Evolutionary conservation across 2,888 invertebrate species (phyloP).

Genomic region (Rhyacophila evoluta): DNA sequence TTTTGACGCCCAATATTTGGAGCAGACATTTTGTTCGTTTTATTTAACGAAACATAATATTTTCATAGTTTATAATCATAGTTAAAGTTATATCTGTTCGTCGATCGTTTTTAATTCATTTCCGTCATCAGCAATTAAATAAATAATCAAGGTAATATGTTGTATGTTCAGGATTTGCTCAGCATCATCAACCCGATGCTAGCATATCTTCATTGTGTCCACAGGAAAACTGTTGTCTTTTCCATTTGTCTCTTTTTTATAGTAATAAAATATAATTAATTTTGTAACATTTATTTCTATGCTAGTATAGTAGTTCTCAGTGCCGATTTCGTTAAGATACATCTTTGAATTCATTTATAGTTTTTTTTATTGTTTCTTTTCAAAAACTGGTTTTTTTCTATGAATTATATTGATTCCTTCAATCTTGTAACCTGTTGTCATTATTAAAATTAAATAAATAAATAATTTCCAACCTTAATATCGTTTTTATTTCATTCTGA

Average conservation of each 20-base stretch:
- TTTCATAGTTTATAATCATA: not conserved
- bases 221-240: not conserved
- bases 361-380: not conserved
- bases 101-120: too few relatives aligned
- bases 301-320: not conserved
- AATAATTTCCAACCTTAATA: not conserved
- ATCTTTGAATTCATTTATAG: not conserved
- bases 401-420: not conserved
- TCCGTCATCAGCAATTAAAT: too few relatives aligned
- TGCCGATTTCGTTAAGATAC: not conserved
- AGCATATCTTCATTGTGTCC: too few relatives aligned
- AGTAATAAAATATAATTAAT: not conserved
- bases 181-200: too few relatives aligned
- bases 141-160: too few relatives aligned
- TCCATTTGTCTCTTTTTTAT: not conserved
- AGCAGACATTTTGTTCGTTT: too few relatives aligned
- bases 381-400: conserved; percentile 55
- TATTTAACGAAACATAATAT: not conserved
- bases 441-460: not conserved
- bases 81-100: too few relatives aligned
- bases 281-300: not conserved
- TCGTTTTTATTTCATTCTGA: not conserved
- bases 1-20: too few relatives aligned
- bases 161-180: too few relatives aligned
- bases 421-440: not conserved